Conservation (phyloP, 2,888 invertebrate species). For the Pantelozetes paolii region DNA sequence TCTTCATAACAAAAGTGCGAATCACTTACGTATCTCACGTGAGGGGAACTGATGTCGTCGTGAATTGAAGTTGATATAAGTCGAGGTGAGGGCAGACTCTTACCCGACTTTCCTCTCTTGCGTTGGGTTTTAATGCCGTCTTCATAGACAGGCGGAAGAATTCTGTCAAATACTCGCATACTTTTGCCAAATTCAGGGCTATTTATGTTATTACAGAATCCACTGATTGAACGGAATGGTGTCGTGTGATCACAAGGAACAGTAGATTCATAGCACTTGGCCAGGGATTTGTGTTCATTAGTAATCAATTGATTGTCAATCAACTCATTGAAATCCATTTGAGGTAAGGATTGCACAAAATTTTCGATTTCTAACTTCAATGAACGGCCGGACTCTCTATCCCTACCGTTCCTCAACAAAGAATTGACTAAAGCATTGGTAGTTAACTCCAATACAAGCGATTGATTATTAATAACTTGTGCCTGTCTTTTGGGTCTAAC, state of each 20-base stretch:
- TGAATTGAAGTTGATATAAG: constrained; percentile 81
- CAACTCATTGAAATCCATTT: constrained; percentile 42
- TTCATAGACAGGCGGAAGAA: constrained; percentile 79
- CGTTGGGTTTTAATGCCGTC: constrained; percentile 80
- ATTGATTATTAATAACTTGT: constrained; percentile 74
- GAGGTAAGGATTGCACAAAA: constrained; percentile 40
- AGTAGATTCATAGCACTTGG: constrained; percentile 59
- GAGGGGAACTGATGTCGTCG: constrained; percentile 82
- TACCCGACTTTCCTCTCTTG: constrained; percentile 64
- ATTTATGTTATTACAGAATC: constrained; percentile 80
- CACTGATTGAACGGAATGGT: constrained; percentile 64
- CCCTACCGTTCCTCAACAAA: constrained; percentile 38
- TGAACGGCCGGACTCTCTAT: constrained; percentile 40
- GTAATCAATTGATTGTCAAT: constrained; percentile 31
- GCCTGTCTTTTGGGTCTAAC: constrained; percentile 73
- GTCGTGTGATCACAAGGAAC: constrained; percentile 64
- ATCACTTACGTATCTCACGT: constrained; percentile 65
- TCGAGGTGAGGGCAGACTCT: constrained; percentile 75
- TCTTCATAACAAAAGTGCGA: constrained; percentile 55
- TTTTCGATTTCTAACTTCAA: constrained; percentile 34
- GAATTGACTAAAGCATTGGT: constrained; percentile 66
- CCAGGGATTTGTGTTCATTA: constrained; percentile 15
- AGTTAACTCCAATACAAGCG: constrained; percentile 76
- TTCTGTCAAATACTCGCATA: constrained; percentile 74
- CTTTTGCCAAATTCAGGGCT: constrained; percentile 78